These are phyloP conservation scores for Mellilla xanthometata DNA, from an alignment of 2,888 invertebrate species.

Conservation along the genomic window DNA sequence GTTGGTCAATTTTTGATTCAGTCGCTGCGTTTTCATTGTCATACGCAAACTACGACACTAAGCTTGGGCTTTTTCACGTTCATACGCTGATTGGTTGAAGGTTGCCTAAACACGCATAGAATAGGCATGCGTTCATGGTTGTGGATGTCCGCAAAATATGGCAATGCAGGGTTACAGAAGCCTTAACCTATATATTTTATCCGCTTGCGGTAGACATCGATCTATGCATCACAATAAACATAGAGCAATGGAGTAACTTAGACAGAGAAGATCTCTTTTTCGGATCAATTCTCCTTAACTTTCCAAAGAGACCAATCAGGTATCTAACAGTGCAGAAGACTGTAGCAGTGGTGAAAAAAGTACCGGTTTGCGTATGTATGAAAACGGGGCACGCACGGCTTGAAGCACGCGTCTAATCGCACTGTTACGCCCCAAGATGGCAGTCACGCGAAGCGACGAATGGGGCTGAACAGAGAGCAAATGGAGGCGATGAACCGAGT, in stretches of 20 bases:
- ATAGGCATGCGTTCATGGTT: conserved; percentile 14
- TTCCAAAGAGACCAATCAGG: too few relatives aligned
- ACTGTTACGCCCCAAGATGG: conserved; percentile 79
- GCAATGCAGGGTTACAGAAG: conserved; percentile 9
- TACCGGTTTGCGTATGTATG: conserved; percentile 35
- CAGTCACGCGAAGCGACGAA: conserved; percentile 82
- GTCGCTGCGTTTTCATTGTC: conserved; percentile 37
- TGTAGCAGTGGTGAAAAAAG: too few relatives aligned
- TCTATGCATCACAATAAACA: too few relatives aligned
- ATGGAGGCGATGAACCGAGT: conserved; percentile 80
- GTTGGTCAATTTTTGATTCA: conserved; percentile 25
- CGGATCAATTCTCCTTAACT: too few relatives aligned
- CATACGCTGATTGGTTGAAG: conserved; percentile 28
- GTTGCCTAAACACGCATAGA: conserved; percentile 15
- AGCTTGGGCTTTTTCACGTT: conserved; percentile 30
- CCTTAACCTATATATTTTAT: conserved; percentile 8
- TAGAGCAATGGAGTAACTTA: too few relatives aligned
- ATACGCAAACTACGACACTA: conserved; percentile 32
- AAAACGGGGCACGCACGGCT: conserved; percentile 40
- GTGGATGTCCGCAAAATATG: conserved; percentile 10
- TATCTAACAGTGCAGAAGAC: too few relatives aligned
- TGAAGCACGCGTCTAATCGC: conserved; percentile 66
- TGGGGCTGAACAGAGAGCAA: conserved; percentile 82
- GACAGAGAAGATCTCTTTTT: too few relatives aligned
- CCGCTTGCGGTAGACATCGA: conserved; percentile 10